phyloP scores from a whole-genome alignment of 2,797 vertebrate species.

The Chloroceryle amazona region DNA sequence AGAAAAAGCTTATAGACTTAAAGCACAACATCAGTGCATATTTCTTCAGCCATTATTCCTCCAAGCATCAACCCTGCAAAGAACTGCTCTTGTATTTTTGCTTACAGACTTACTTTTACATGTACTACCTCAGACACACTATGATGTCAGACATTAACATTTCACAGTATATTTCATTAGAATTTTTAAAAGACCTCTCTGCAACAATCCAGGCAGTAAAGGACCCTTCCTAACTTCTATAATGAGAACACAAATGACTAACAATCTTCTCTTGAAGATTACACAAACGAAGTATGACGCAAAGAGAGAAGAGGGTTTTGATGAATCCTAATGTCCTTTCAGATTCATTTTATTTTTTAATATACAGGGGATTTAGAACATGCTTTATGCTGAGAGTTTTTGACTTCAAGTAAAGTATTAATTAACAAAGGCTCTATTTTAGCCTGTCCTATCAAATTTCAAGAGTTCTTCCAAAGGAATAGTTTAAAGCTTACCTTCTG shows the following conservation, averaged over 20 bases:
- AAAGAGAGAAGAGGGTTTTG: not conserved
- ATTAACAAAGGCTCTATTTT: constrained; percentile 9
- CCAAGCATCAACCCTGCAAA: not conserved
- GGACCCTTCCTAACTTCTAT: not conserved
- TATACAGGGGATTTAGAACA: constrained; percentile 9
- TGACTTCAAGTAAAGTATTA: not conserved
- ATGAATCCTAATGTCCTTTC: constrained; percentile 10
- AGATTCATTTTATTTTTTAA: constrained; percentile 23
- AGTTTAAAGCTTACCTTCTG: constrained; percentile 21
- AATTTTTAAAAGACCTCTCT: not conserved
- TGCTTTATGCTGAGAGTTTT: constrained; percentile 10
- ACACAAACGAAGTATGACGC: not conserved
- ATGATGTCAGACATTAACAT: not conserved
- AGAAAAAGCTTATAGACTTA: not conserved
- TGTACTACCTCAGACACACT: not conserved
- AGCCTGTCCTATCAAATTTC: not conserved
- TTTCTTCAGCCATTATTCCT: not conserved
- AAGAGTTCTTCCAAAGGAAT: not conserved
- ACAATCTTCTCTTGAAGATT: not conserved
- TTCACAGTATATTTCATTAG: not conserved
- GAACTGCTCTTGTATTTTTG: not conserved
- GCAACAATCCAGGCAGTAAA: not conserved
- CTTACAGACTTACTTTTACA: not conserved
- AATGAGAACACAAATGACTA: not conserved
- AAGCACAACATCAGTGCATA: not conserved